These are phyloP conservation scores for Ochotona princeps DNA, from an alignment of 2,113 vertebrate species.

Conservation along the genomic window DNA sequence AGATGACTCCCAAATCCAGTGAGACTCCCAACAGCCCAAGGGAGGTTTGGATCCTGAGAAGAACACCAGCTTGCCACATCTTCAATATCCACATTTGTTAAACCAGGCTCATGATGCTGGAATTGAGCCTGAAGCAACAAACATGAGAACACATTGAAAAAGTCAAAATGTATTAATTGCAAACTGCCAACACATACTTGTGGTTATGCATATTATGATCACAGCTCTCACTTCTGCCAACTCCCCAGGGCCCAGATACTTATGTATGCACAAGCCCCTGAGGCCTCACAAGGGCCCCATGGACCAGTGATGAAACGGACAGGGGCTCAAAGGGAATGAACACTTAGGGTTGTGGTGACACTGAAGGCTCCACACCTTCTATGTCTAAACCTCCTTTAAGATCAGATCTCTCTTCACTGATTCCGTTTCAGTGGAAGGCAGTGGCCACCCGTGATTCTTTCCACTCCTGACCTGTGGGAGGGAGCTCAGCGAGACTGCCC, in stretches of 20 bases:
- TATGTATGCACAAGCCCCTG: background rate
- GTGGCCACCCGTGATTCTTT: too few species aligned
- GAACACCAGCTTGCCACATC: background rate
- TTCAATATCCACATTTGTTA: background rate
- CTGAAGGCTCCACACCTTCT: background rate
- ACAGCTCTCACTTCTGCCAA: background rate
- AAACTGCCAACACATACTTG: background rate
- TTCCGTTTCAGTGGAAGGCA: background rate
- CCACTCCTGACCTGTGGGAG: background rate
- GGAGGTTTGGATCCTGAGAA: background rate
- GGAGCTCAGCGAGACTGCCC: background rate
- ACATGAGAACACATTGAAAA: slow-evolving; percentile 2
- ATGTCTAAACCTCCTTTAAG: background rate
- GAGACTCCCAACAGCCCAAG: background rate
- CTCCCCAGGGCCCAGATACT: background rate
- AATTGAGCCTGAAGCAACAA: background rate
- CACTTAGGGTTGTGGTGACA: background rate
- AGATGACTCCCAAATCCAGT: background rate
- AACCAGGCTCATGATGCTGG: background rate
- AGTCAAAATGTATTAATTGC: slow-evolving; percentile 46
- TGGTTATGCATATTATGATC: slow-evolving; percentile 45
- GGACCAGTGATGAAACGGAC: background rate
- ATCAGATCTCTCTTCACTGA: background rate
- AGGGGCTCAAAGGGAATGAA: background rate
- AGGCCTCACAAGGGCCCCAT: background rate